Evolutionary conservation across 2,888 invertebrate genomes (phyloP), one percentile per base, ranked within the genome.

Genomic region (Liodrosophila aerea): DNA sequence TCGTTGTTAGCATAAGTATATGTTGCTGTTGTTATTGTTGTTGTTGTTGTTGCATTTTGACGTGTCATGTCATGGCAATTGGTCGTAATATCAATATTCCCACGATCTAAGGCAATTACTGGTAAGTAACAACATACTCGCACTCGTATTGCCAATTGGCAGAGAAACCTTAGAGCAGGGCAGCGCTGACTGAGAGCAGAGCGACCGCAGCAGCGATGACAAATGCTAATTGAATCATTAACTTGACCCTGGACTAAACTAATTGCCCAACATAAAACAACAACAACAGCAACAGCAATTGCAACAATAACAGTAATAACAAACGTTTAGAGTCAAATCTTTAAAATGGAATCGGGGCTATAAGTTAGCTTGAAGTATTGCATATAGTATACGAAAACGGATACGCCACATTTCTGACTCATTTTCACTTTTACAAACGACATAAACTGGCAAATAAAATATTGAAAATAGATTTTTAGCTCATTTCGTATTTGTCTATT

Each of bases 161-260:
- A 22, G 22, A 2, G 22, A 22, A 22, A 22, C 22, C 43, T 34
- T 12, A 5, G 11, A 34, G 34, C n/a, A n/a, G n/a, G n/a, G n/a
- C n/a, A 34, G 7, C 7, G 12, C 12, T 34, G n/a, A n/a, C 22
- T 22, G n/a, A 7, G 30, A 30, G 30, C 30, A 30, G 30, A 54
- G 31, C 47, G 34, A 5, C 12, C 13, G 18, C 34, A 33, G n/a
- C 36, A n/a, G 60, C 49, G 81, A 77, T 78, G 78, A 81, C 81
- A 78, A 78, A 78, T 78, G 78, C 76, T 78, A 78, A 78, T 78
- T 78, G 81, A 78, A 78, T 78, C 81, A 78, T 78, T 78, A 76
- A 77, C 73, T 58, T 78, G 81, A 78, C 78, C 78, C 78, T 78
- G 78, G 46, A 41, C 39, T 49, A 52, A n/a, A 60, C 67, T 77